Base-by-base conservation (phyloP, 2,888 invertebrate genomes). In the Hypercompe scribonia region DNA sequence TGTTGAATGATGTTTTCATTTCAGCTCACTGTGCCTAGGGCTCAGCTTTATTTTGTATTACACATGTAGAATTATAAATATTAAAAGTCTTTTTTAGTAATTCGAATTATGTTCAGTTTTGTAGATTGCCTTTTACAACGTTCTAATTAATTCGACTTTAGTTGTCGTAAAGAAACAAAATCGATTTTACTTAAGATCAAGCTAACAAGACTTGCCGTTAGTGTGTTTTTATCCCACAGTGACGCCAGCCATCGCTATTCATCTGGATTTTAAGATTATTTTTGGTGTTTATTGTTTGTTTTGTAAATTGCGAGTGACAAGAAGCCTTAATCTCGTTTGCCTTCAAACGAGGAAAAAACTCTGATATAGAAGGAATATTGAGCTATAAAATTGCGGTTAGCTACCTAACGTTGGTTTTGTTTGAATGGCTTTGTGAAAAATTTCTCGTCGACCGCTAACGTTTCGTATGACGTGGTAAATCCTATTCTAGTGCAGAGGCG, bases 401-500 rank as follows among this genome's bases (percentile, higher is more conserved):
- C 79, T 78, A 76, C 75, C 78, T 75, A 81, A 74, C 78, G 76
- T 81, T 61, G 78, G 81, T 78, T 81, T 81, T 75, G 79, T 82
- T 87, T 81, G 78, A 82, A 85, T 78, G 73, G 79, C 80, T 84
- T 87, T 86, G 84, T 86, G 81, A 87, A 89, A 88, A 84, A 85
- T 78, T 77, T 83, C 78, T 73, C 82, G 79, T 74, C 82, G 75
- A 81, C 80, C 74, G 78, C 82, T 84, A 88, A 88, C 87, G 78
- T 87, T 87, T 88, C 85, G 80, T 88, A 87, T 92, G 93, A 92
- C 91, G 88, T 84, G 85, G 84, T 90, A 91, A 94, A 92, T 90
- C 91, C 90, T 83, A 87, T 89, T 90, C 80, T 82, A 88, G 87
- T 84, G 87, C 84, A 85, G 84, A 87, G 81, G 86, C 85, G 84